Evolutionary conservation across 2,888 invertebrate genomes (phyloP), one percentile per base, ranked within the genome.

Genomic region (Nasonovia ribisnigri): DNA sequence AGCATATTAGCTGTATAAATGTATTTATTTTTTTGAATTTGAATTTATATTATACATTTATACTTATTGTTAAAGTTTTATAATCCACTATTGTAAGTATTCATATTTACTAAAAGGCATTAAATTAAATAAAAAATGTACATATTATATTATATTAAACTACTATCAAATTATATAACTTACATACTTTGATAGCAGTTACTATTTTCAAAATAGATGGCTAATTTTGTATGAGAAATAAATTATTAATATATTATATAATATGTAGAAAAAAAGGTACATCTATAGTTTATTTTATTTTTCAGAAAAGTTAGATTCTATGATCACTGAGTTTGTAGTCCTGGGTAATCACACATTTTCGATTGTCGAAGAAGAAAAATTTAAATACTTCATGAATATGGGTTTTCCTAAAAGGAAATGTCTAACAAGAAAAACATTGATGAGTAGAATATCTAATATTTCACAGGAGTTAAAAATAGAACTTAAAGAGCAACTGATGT

Each of bases 221-320:
- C 67, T 67, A 67, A 67, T 67, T 67, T 67, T 67, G 67, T 67
- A 67, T 67, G 67, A 67, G 67, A 67, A 67, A n/a, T 67, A 67
- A n/a, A 67, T 67, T 67, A 67, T 29, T 67, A 67, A 67, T 67
- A n/a, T 67, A 67, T 67, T 67, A n/a, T 67, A 67, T 67, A 67
- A 67, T 67, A 67, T 67, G n/a, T n/a, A 57, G 67, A n/a, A 67
- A 67, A n/a, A 67, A n/a, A n/a, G 54, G 24, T 67, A 67, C n/a
- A 29, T n/a, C 29, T 67, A n/a, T 67, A 67, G 67, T 51, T 87
- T 51, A 36, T 51, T 87, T 87, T 20, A 20, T 87, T 51, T 51
- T 20, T 51, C 16, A 87, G 87, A 87, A 51, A 87, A 51, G 13
- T 87, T 87, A 51, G n/a, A 87, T 87, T 51, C 36, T 51, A 87